Percentiles rank a stretch among this genome's conserved stretches.
Conservation (phyloP, 2,113 vertebrate genomes). For the Clinocottus analis region DNA sequence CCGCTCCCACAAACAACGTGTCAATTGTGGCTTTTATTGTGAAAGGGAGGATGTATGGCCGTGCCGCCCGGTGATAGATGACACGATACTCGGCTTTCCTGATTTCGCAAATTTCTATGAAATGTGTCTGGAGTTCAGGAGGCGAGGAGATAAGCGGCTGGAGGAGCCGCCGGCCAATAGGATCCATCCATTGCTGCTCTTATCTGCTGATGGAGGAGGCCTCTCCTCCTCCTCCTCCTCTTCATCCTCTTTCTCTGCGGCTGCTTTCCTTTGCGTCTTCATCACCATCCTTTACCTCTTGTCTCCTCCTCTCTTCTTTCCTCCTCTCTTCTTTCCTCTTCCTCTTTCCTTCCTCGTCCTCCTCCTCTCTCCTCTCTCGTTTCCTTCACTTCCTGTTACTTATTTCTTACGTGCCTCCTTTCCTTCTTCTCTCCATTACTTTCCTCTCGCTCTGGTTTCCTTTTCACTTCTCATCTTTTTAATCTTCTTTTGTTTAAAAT, state of each 20-base stretch:
- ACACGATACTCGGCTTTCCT: slow-evolving; percentile 63
- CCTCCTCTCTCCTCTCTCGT: too few relatives aligned
- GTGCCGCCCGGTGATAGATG: slow-evolving; percentile 66
- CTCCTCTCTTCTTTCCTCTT: slow-evolving; percentile 16
- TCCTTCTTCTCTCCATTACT: not conserved
- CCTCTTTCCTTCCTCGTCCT: not conserved
- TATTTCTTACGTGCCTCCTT: not conserved
- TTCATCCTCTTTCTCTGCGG: not conserved
- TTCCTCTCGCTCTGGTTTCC: not conserved
- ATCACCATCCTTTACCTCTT: slow-evolving; percentile 28
- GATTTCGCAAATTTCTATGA: slow-evolving; percentile 81
- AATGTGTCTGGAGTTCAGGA: slow-evolving; percentile 74
- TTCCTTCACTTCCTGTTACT: not conserved
- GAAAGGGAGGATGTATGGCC: slow-evolving; percentile 67
- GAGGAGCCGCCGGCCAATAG: slow-evolving; percentile 65
- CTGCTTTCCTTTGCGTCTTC: slow-evolving; percentile 39
- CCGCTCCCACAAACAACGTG: slow-evolving; percentile 28
- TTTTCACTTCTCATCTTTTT: not conserved
- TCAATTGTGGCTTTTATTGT: slow-evolving; percentile 71
- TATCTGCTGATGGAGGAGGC: slow-evolving; percentile 78
- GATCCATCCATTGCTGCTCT: slow-evolving; percentile 81
- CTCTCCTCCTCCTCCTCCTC: slow-evolving; percentile 17
- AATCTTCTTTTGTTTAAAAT: not conserved
- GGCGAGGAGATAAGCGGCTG: slow-evolving; percentile 77
- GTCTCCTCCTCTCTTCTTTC: slow-evolving; percentile 21